Percentiles rank a stretch among this genome's conserved stretches.
Conservation (phyloP, 92 coral and sea anemone species). For the Zoanthus sociatus region DNA sequence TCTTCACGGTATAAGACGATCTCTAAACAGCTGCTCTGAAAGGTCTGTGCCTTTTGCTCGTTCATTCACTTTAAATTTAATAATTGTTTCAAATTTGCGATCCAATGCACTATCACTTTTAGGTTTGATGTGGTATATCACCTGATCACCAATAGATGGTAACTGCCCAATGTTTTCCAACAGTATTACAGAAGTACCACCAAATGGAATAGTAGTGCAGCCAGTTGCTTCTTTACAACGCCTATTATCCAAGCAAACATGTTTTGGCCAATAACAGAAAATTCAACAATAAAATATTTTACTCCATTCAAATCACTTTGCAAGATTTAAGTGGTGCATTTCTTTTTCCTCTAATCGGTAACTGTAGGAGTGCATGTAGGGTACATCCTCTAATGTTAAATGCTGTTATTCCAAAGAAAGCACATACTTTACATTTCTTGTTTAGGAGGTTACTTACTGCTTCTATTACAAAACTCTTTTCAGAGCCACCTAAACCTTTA, state of each 20-base stretch:
- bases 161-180: constrained; percentile 56
- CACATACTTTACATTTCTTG: constrained; percentile 55
- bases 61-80: constrained; percentile 43
- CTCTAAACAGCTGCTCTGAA: constrained; percentile 34
- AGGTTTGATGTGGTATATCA: constrained; percentile 49
- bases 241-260: constrained; percentile 69
- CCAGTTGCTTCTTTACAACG: constrained; percentile 73
- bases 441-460: constrained; percentile 47
- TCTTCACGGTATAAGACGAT: constrained; percentile 52
- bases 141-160: constrained; percentile 54
- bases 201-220: constrained; percentile 53
- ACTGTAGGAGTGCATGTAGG: constrained; percentile 59
- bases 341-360: constrained; percentile 62
- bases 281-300: constrained; percentile 64
- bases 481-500: constrained; percentile 61
- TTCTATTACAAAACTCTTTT: constrained; percentile 68
- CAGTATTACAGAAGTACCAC: constrained; percentile 67
- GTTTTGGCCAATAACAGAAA: constrained; percentile 58
- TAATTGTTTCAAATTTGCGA: constrained; percentile 23
- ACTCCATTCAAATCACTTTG: constrained; percentile 54
- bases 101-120: constrained; percentile 39
- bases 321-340: constrained; percentile 56
- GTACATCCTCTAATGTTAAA: constrained; percentile 60
- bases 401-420: constrained; percentile 70
- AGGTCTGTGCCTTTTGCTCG: constrained; percentile 27